phyloP scores from a whole-genome alignment of 2,797 vertebrate species.

The Knipowitschia caucasica region DNA sequence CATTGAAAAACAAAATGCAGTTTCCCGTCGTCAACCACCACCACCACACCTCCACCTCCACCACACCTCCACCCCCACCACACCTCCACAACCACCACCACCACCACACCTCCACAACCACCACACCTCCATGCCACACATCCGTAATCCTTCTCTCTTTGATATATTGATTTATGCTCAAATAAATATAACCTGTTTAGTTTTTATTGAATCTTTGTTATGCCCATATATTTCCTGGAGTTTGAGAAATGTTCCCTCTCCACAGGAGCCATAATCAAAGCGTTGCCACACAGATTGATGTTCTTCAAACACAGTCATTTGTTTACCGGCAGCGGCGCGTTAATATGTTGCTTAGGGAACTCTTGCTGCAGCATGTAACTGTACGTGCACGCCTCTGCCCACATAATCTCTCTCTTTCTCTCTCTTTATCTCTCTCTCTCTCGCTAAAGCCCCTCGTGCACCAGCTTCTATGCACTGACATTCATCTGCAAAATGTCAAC shows the following conservation, averaged over 20 bases:
- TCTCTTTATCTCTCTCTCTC: no score
- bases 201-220: not conserved
- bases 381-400: slow-evolving; percentile 23
- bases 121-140: no score
- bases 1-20: no score
- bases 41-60: no score
- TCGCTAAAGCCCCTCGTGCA: slow-evolving; percentile 1
- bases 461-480: not conserved
- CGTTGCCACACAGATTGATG: slow-evolving; percentile 3
- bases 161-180: no score
- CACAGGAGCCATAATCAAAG: not conserved
- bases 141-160: no score
- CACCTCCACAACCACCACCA: no score
- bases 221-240: not conserved
- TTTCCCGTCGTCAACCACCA: no score
- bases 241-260: slow-evolving; percentile 3
- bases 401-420: slow-evolving; percentile 34
- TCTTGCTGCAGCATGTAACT: slow-evolving; percentile 32
- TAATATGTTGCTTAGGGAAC: slow-evolving; percentile 62
- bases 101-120: no score
- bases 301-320: slow-evolving; percentile 11
- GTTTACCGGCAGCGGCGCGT: slow-evolving; percentile 19
- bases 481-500: slow-evolving; percentile 10
- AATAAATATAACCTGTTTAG: no score
- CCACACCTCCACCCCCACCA: no score